Evolutionary conservation across 2,888 invertebrate genomes (phyloP), one percentile per base, ranked within the genome.

Genomic region (Cheilosia vulpina): DNA sequence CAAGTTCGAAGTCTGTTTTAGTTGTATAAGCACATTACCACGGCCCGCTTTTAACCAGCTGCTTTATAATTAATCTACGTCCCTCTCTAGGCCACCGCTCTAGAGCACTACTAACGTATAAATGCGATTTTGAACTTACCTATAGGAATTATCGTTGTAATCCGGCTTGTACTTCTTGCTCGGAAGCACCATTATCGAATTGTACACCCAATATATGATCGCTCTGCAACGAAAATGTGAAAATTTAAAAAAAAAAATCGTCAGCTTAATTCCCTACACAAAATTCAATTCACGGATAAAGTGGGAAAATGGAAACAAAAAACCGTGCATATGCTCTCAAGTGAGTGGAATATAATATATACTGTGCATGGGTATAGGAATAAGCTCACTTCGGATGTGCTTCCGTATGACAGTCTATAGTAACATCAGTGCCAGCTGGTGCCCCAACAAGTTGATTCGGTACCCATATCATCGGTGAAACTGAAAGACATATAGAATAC

Each of bases 391-490:
- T 92, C 87, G 98, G 98, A 93, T 97, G 96, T 66, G 98, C 97
- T 92, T 98, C 98, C 21, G 97, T 97, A 92, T 97, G 97, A 92
- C 98, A 98, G 93, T 97, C 97, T 90, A 98, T 96, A 58, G 97
- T 97, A 87, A 97, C 97, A 93, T 97, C 97, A 62, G 97, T 97
- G 87, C 97, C 97, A 78, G 96, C 95, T 79, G 97, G 97, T 38
- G 97, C 97, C 2, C 98, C 97, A 87, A 98, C 97, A 92, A 98
- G 94, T 93, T 98, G 97, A 94, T 97, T 98, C 72, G 97, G 97
- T 87, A 98, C 97, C 96, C 97, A 97, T 91, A 98, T 97, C 96
- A 97, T 97, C 65, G 98, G 98, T 0, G 97, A 96, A 93, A 98
- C 98, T 98, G 88, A 75, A 87, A 87, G 55, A 72, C 31, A 79